Evolutionary conservation across 2,888 invertebrate genomes (phyloP), one percentile per base, ranked within the genome.

Genomic region (Philonicus albiceps): DNA sequence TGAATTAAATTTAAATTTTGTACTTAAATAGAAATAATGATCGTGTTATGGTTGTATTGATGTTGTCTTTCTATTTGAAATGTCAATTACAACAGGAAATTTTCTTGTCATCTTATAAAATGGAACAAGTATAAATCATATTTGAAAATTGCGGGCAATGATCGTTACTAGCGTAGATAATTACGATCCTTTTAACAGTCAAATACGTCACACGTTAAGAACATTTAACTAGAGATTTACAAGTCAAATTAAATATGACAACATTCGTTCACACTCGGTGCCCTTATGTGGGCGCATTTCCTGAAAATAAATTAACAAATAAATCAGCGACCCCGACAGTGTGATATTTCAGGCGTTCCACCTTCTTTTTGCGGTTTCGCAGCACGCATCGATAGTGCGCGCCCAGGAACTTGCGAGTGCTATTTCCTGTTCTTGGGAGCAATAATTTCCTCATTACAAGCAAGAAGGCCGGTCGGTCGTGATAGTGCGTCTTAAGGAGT

Each of bases 381-480:
- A 22, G 64, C 64, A 55, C 64, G 27, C 64, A 27, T n/a, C 64
- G 64, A 19, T 64, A 64, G 64, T 22, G 64, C 64, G 64, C 27
- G 27, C 27, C 64, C 64, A 22, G 64, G 64, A 22, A 64, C 27
- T 64, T 27, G 22, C 64, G 22, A 64, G 64, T 64, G 64, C 40
- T 37, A 76, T 76, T 76, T 40, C 76, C 40, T 76, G 40, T 34
- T 76, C 37, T 37, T 4, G 22, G 43, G 80, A 49, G 80, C 49
- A 80, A 80, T 80, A 76, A 76, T 76, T 76, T 76, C 76, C 40
- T 76, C 76, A 76, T 76, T 76, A 37, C 37, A 76, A 76, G 37
- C 22, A 40, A 34, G 40, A 40, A 31, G 76, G 22, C 34, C 64
- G 64, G 64, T 27, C 53, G 30, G 49, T 80, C 80, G 22, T 43